Evolutionary conservation across 2,888 invertebrate genomes (phyloP), one percentile per base, ranked within the genome.

Genomic region (Nycteola revayana): DNA sequence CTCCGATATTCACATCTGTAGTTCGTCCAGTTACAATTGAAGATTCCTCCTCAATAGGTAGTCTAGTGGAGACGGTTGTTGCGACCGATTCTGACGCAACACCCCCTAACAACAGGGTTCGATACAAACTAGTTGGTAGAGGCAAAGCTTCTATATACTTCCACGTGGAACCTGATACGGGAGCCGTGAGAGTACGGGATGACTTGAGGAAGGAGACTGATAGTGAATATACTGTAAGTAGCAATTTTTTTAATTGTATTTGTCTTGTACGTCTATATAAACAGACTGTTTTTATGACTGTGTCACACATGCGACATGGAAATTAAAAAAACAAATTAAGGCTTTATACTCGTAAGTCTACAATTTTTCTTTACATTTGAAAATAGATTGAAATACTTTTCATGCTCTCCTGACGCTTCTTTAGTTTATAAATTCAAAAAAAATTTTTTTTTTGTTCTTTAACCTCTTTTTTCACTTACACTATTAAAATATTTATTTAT

Each of bases 61-160:
- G 94, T 1, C 88, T 93, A 1, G 94, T 97, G 0, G 93, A 94
- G 9, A 94, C 93, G 7, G 92, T 97, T 25, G 87, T 92, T 0
- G 97, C 97, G 0, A 90, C 92, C 0, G 97, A 97, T 75, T 92
- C 93, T 0, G 97, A 97, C 81, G 95, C 95, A 4, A 94, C 96
- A 0, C 87, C 95, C 0, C 96, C 96, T 0, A 95, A 95, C 56
- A 96, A 96, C 79, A 93, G 94, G 66, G 87, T 92, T 1, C 85
- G 92, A 0, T 97, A 96, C 67, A 95, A 96, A 69, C 89, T 97
- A 31, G 94, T 94, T 3, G 96, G 96, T 0, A 87, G 95, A 9
- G 95, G 94, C 10, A 95, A 95, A 66, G 94, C 96, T 0, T 89
- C 91, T 0, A 94, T 95, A 59, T 97, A 95, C 75, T 98, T 98